Base-by-base conservation (phyloP, 2,888 invertebrate genomes). In the Agrypnus murinus region DNA sequence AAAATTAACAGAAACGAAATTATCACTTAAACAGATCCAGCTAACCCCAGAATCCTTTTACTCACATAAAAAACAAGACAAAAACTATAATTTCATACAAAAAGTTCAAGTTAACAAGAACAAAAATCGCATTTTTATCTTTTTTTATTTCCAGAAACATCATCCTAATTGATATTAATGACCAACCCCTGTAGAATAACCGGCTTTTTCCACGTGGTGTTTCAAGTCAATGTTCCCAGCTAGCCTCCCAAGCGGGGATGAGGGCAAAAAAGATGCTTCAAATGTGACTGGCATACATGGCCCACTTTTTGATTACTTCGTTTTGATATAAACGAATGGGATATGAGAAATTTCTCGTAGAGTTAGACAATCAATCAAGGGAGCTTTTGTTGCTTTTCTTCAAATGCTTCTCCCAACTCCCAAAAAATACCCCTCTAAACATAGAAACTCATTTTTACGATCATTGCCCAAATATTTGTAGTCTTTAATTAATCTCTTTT, bases 321-420 rank as follows among this genome's bases (percentile, higher is more conserved):
- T 50, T 50, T 50, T 50, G 50, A 50, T 50, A 50, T 50, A 32
- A 50, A 50, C 50, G 50, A 50, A 50, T 50, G 50, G 50, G 50
- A 50, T 50, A 50, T 50, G 50, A 50, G 50, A 32, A 25, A 50
- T 50, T 50, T 31, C 14, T 50, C n/a, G 46, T 31, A 50, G 31
- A 31, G 50, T 31, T 19, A 31, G 50, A 50, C 50, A 50, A 50
- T 50, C 50, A 50, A 50, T 50, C 50, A 50, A 50, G 31, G 0
- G 5, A 31, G 50, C 25, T 50, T 46, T 50, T 50, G 50, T 50
- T 50, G 8, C 50, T 25, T 50, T 46, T 46, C 50, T 25, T 25
- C 50, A n/a, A 31, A 31, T 31, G 50, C 50, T 50, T 50, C n/a
- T n/a, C 12, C 31, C 50, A 25, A 31, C 50, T 50, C 31, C 12